Conservation (phyloP, 2,888 invertebrate genomes). For the Anarsia innoxiella region DNA sequence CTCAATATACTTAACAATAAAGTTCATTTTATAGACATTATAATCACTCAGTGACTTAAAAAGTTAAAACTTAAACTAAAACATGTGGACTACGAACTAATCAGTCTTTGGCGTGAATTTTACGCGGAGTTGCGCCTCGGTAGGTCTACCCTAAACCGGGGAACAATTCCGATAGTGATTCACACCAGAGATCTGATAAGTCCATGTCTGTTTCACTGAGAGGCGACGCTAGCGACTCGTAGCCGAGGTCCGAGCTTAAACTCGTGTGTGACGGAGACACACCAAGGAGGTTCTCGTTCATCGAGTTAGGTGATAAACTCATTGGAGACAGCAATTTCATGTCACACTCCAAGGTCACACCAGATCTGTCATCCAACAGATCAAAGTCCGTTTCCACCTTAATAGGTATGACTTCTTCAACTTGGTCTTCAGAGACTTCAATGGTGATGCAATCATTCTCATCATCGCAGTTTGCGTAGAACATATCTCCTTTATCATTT, state of each 20-base stretch:
- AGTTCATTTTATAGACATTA: conserved; percentile 28
- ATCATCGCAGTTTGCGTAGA: conserved; percentile 84
- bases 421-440: conserved; percentile 77
- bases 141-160: conserved; percentile 80
- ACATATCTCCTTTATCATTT: conserved; percentile 74
- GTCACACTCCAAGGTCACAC: conserved; percentile 49
- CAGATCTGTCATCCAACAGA: conserved; percentile 36
- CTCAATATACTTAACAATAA: too few species aligned
- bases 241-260: conserved; percentile 63
- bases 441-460: conserved; percentile 83
- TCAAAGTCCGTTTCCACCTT: conserved; percentile 46
- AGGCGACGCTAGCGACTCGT: conserved; percentile 66
- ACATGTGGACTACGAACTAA: conserved; percentile 56
- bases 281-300: conserved; percentile 48
- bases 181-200: conserved; percentile 82
- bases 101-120: conserved; percentile 66
- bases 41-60: conserved; percentile 23
- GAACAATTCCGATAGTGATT: conserved; percentile 85
- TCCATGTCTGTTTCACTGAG: conserved; percentile 65
- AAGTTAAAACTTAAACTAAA: conserved; percentile 28
- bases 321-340: conserved; percentile 66
- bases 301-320: conserved; percentile 49
- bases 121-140: conserved; percentile 31
- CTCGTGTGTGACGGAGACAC: conserved; percentile 62
- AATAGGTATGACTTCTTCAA: conserved; percentile 43